These are phyloP conservation scores for Galleria mellonella DNA, from an alignment of 1,140 invertebrate genomes.

Conservation along the genomic window DNA sequence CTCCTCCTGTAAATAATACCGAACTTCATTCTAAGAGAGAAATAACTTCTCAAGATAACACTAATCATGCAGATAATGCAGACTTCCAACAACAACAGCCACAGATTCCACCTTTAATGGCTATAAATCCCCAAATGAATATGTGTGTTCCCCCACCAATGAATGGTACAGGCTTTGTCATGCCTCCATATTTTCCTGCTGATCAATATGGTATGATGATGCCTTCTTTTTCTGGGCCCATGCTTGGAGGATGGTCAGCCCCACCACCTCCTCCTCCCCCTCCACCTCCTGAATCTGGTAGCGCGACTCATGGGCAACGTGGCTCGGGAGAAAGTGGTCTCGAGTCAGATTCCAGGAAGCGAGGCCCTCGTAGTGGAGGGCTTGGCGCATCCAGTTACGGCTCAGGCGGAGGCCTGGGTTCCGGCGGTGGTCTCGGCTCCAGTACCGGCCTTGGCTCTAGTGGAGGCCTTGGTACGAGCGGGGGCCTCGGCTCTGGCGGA, in stretches of 20 bases:
- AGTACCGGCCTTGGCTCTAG: conserved; percentile 24
- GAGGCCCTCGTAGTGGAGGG: conserved; percentile 44
- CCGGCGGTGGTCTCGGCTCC: conserved; percentile 25
- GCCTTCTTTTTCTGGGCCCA: conserved; percentile 28
- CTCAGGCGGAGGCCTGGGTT: conserved; percentile 13
- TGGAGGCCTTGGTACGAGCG: conserved; percentile 13
- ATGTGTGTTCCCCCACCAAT: conserved; percentile 49
- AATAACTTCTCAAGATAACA: background rate
- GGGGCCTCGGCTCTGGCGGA: conserved; percentile 21
- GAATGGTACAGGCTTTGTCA: conserved; percentile 44
- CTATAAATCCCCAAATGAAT: conserved; percentile 58
- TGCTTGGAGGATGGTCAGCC: conserved; percentile 48
- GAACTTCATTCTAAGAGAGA: conserved; percentile 13
- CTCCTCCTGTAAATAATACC: conserved; percentile 19
- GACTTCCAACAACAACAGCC: conserved; percentile 18
- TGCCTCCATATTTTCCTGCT: conserved; percentile 48
- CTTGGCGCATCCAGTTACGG: conserved; percentile 15
- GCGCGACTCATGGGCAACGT: conserved; percentile 38
- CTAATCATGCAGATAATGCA: conserved; percentile 17
- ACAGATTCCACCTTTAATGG: conserved; percentile 55
- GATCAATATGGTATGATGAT: conserved; percentile 64
- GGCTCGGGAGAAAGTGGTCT: conserved; percentile 46
- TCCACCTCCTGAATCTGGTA: conserved; percentile 29
- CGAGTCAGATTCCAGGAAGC: conserved; percentile 68
- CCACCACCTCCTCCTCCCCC: conserved; percentile 46